Base-by-base conservation (phyloP, 2,113 vertebrate species). In the Campylomormyrus tamandua region DNA sequence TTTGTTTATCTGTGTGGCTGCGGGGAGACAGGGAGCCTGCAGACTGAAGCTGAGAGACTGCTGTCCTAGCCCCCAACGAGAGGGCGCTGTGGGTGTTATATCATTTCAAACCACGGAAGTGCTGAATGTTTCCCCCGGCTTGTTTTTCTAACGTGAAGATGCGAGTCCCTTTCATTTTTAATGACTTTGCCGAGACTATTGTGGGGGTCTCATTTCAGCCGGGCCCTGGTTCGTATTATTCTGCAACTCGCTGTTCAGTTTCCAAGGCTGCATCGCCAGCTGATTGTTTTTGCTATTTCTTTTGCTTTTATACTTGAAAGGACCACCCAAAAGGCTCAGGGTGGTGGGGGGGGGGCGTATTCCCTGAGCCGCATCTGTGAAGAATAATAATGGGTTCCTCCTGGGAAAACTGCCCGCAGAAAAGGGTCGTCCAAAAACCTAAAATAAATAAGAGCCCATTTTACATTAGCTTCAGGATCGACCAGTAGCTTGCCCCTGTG, bases 281-380 rank as follows among this genome's bases (percentile, higher is more conserved):
- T 90, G 39, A 50, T 53, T 87, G 86, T 88, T 86, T 89, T 90
- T 89, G 48, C 87, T 93, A 92, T 93, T 93, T 91, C 92, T 94
- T 91, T 94, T 93, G 92, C 93, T 94, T 92, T 77, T 89, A 92
- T 93, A 91, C 92, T 93, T 88, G 92, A 90, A 94, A 93, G 94
- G 95, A 95, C 95, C 95, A 96, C 96, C 95, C 95, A 95, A 95
- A 90, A 94, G 94, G 94, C 93, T 94, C 85, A 1, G 94, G 92
- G 93, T 7, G 24, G 53, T 95, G 94, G 95, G 49, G 94, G 92
- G 50, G 95, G 94, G 95, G 95, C 93, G 92, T 91, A 93, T 87
- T 93, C 90, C 92, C 90, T 70, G 89, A 91, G 91, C 90, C 90
- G 90, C 92, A 91, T 94, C 90, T 92, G 91, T 92, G 91, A 89